Base-by-base conservation (phyloP, 2,797 vertebrate species). In the Aplochiton taeniatus region DNA sequence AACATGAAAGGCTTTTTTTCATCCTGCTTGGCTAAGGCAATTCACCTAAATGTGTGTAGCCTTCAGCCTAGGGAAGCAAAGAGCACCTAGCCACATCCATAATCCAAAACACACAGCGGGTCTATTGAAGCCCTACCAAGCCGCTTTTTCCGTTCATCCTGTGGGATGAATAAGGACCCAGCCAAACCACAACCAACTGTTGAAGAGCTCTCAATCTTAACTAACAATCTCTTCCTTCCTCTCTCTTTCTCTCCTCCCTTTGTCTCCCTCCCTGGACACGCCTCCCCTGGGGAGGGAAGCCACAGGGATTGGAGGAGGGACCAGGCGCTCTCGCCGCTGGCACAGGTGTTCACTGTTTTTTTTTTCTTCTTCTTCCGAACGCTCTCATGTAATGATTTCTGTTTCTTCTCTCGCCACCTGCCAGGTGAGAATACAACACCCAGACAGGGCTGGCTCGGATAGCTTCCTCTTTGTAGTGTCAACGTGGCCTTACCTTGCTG, bases 181-280 rank as follows among this genome's bases (percentile, higher is more conserved):
- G 85, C 74, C 71, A 67, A 85, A 75, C 78, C 65, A 74, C 77
- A 79, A 76, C 82, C 73, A 71, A 82, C 82, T 76, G 80, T 65
- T 76, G 71, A 76, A 73, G 79, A 82, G 77, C 74, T 75, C 73
- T 83, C 77, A 88, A 88, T 87, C 86, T 84, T 86, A 80, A 73
- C 76, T 65, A 65, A 61, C 83, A 88, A 90, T 86, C 85, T 88
- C 85, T 86, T 87, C 85, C 85, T 87, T 88, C 86, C 86, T 86
- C 84, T 88, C 70, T 76, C 81, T 83, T 86, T 85, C 81, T 47
- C 85, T 83, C 84, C 69, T 76, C 76, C 75, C 83, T 88, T 89
- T 89, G 85, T 89, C 68, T 83, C 69, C 70, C 77, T 79, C 72
- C 63, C 81, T 82, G 70, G 82, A 85, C 84, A 86, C 89, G 87